Conservation (phyloP, 2,797 vertebrate genomes). For the Centroberyx gerrardi region DNA sequence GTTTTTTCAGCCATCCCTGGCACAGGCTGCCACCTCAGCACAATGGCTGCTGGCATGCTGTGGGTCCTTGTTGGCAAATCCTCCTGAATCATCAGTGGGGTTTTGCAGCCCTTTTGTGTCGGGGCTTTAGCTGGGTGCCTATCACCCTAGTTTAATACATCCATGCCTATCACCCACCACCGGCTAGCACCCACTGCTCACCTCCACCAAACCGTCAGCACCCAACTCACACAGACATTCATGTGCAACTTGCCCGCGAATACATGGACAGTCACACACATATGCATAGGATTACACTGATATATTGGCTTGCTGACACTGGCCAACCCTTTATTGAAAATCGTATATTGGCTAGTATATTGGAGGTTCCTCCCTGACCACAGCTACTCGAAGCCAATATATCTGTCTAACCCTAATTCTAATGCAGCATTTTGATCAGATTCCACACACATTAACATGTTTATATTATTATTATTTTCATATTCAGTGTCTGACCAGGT, state of each 20-base stretch:
- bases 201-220: not conserved
- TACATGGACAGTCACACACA: not conserved
- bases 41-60: constrained; percentile 40
- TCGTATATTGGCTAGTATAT: too few species aligned
- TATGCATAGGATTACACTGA: not conserved
- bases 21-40: constrained; percentile 14
- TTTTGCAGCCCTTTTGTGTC: constrained; percentile 23
- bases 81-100: constrained; percentile 35
- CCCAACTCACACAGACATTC: too few species aligned
- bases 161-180: constrained; percentile 1
- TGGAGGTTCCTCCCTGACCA: too few species aligned
- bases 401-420: too few species aligned
- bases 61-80: constrained; percentile 23
- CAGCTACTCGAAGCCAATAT: too few species aligned
- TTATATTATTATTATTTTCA: too few species aligned
- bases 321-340: too few species aligned
- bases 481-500: too few species aligned
- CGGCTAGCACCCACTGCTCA: not conserved
- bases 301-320: not conserved
- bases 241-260: too few species aligned
- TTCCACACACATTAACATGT: too few species aligned
- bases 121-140: constrained; percentile 20
- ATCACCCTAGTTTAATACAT: too few species aligned
- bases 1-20: constrained; percentile 22
- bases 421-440: too few species aligned